phyloP scores from a whole-genome alignment of 2,797 vertebrate species.

The Catharus ustulatus region DNA sequence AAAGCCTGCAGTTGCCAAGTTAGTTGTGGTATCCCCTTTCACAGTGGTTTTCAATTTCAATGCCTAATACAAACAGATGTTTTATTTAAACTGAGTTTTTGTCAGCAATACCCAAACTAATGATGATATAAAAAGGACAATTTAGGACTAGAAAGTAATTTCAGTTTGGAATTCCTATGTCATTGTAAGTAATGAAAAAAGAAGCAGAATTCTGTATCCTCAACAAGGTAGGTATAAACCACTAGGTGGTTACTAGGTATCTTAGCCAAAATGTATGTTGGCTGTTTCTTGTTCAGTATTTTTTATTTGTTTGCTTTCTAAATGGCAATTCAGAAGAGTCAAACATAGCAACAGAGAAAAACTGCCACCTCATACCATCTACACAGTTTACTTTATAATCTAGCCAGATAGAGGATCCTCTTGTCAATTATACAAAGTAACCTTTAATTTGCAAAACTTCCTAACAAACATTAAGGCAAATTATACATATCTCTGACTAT shows the following conservation, averaged over 20 bases:
- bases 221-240: neutral
- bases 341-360: neutral
- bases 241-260: neutral
- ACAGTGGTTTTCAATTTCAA: constrained; percentile 96
- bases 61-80: constrained; percentile 80
- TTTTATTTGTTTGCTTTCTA: neutral
- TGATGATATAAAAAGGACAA: neutral
- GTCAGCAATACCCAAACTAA: neutral
- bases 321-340: neutral
- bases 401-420: neutral
- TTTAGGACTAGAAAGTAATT: neutral
- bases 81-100: constrained; percentile 17
- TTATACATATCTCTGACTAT: neutral
- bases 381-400: neutral
- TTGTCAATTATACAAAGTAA: neutral
- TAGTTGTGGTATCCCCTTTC: constrained; percentile 90
- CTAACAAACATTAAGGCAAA: neutral
- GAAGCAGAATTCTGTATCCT: neutral
- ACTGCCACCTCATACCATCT: neutral
- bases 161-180: neutral
- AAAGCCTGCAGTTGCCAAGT: constrained; percentile 88
- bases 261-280: neutral
- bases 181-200: neutral
- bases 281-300: neutral
- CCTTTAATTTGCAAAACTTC: neutral